Evolutionary conservation across 2,113 vertebrate species (phyloP).

Genomic region (Mesitornis unicolor): DNA sequence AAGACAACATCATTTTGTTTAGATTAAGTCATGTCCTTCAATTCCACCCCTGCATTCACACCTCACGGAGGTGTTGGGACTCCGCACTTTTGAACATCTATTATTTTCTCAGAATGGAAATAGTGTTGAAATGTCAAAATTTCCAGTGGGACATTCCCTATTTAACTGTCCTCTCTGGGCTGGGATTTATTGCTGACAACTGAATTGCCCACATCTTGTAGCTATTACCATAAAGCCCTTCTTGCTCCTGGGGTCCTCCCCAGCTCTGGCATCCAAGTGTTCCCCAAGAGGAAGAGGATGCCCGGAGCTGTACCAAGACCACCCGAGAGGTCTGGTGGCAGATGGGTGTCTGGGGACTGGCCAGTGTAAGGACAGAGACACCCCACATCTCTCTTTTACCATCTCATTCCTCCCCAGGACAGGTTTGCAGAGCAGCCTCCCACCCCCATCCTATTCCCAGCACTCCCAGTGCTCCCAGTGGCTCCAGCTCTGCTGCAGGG

Average conservation of each 20-base stretch:
- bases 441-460: background rate
- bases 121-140: background rate
- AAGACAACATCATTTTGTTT: background rate
- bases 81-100: background rate
- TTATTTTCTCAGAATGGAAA: background rate
- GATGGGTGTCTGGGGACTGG: accelerated
- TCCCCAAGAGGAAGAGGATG: background rate
- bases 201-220: background rate
- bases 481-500: background rate
- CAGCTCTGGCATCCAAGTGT: background rate
- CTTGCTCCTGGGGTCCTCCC: background rate
- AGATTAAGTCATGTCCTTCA: background rate
- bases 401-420: background rate
- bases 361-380: background rate
- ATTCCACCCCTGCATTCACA: background rate
- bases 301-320: background rate
- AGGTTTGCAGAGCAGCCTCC: background rate
- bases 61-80: background rate
- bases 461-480: background rate
- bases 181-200: background rate
- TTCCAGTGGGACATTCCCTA: background rate
- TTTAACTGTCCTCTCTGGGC: background rate
- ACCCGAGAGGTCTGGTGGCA: background rate
- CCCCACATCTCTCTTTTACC: background rate
- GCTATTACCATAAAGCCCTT: background rate